Evolutionary conservation across 2,113 vertebrate genomes (phyloP).

Genomic region (Nesogale talazaci): DNA sequence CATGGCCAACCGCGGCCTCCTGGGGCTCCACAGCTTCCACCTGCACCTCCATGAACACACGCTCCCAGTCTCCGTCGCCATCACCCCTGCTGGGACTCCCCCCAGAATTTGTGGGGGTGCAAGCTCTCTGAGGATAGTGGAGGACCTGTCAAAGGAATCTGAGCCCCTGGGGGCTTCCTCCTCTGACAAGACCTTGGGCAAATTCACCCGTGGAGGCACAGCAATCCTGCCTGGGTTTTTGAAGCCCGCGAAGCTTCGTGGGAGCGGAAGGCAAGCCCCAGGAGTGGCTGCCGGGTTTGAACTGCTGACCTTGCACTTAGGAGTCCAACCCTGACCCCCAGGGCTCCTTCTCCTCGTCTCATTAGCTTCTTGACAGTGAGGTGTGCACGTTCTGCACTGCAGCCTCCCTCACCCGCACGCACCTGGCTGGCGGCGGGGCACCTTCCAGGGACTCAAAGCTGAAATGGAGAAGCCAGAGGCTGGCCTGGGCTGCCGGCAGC

Average conservation of each 20-base stretch:
- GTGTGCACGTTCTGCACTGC: neutral
- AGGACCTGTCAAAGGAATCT: neutral
- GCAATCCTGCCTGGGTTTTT: too few relatives aligned
- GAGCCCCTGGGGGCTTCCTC: neutral
- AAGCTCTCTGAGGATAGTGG: neutral
- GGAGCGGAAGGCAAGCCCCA: too few relatives aligned
- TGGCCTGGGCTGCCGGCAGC: neutral
- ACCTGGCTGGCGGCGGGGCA: too few relatives aligned
- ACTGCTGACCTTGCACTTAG: too few relatives aligned
- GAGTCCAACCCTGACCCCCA: too few relatives aligned
- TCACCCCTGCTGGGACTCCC: neutral
- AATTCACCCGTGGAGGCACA: neutral
- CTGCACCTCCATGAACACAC: accelerated
- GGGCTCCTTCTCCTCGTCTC: too few relatives aligned
- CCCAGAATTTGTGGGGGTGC: too few relatives aligned
- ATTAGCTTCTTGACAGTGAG: neutral
- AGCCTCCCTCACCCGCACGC: neutral
- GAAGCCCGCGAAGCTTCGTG: too few relatives aligned
- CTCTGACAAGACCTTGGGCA: neutral
- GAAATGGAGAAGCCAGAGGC: neutral
- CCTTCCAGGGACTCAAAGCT: neutral
- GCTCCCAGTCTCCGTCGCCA: neutral
- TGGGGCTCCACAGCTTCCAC: neutral
- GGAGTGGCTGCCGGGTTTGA: too few relatives aligned
- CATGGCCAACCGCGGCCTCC: neutral